Base-by-base conservation (phyloP, 2,113 vertebrate genomes). In the Siniperca chuatsi region DNA sequence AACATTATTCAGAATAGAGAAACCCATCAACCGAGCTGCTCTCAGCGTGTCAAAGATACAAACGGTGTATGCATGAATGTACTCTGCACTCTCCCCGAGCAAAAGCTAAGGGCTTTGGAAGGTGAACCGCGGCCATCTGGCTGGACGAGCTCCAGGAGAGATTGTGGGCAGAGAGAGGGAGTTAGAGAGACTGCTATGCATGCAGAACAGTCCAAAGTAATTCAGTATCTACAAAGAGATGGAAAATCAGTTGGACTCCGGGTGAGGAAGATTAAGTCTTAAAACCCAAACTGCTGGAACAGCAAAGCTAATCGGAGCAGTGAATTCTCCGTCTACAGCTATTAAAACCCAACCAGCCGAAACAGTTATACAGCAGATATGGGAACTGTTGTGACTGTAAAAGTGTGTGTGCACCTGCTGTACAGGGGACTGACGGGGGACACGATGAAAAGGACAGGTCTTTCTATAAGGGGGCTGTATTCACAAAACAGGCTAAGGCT, bases 231-330 rank as follows among this genome's bases (percentile, higher is more conserved):
- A 90, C 65, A 79, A 79, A 84, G 79, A 85, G 76, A 72, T 40
- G 62, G 81, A 25, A 69, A 86, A 81, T 74, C 67, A 29, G 81
- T 60, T 13, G 46, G 52, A 83, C 78, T 78, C 44, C 13, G 21
- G 70, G 37, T n/a, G 78, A 77, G 42, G 64, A 75, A 87, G 87
- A 92, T 87, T 73, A 91, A 92, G 87, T 79, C 80, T 83, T 88
- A 58, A 87, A 90, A 84, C 61, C 35, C 61, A 81, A 92, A 90
- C 74, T 86, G 90, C 83, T 71, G 83, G 78, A 90, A 81, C 81
- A 80, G 90, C 90, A 85, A 78, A 88, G 90, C 89, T 90, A 79
- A 93, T 92, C 37, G 42, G 15, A 8, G 85, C 75, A 21, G 70
- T 75, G 79, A 85, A 86, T 90, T 81, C 69, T 83, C 82, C 16